Evolutionary conservation across 1,140 invertebrate species (phyloP), one percentile per base, ranked within the genome.

Genomic region (Aphelenchoides fujianensis): DNA sequence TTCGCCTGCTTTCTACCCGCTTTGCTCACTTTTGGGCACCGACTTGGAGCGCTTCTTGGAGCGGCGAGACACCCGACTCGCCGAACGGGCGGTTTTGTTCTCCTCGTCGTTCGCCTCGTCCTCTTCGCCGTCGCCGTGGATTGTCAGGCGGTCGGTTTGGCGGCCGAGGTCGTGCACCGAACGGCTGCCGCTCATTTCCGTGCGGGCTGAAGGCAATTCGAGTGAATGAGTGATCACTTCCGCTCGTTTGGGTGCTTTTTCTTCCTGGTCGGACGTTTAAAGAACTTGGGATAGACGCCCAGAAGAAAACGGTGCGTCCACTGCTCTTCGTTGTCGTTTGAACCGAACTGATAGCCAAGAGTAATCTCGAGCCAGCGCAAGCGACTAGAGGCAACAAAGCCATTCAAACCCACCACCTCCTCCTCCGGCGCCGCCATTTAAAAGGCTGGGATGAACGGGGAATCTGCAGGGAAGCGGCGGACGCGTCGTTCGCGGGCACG

Each of bases 371-470:
- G n/a, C n/a, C n/a, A n/a, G n/a, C n/a, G n/a, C n/a, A n/a, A n/a
- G n/a, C n/a, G n/a, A n/a, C n/a, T n/a, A n/a, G n/a, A n/a, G n/a
- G n/a, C n/a, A n/a, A n/a, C n/a, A n/a, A n/a, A n/a, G n/a, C n/a
- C n/a, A n/a, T n/a, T n/a, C n/a, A n/a, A n/a, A n/a, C n/a, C n/a
- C n/a, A n/a, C n/a, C n/a, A n/a, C n/a, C 2, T 61, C 41, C 9
- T 9, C 7, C 9, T 59, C 31, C 1, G 16, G 34, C n/a, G n/a
- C n/a, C n/a, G n/a, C 63, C 63, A 35, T 66, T 35, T 12, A 66
- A 16, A 35, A 66, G 37, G 31, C 32, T 66, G 19, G 63, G 63
- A 66, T 66, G 63, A 36, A 66, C 63, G 31, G n/a, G 63, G 63
- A 19, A 66, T 66, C 3, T 66, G 63, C 16, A 66, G 34, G 7